Evolutionary conservation across 2,797 vertebrate genomes (phyloP), one percentile per base, ranked within the genome.

Genomic region (Eidolon dupreanum): DNA sequence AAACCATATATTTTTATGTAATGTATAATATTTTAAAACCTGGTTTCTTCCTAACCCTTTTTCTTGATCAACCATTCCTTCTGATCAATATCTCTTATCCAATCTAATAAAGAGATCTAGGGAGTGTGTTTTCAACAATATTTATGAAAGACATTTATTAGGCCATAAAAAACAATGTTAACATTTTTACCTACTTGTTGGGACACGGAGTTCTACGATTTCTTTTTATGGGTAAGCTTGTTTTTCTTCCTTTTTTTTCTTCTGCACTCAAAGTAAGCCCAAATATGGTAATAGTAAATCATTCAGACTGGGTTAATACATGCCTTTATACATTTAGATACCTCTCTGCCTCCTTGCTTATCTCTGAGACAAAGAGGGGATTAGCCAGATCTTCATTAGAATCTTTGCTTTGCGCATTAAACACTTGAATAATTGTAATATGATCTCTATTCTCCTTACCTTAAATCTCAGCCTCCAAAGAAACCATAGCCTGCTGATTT

Each of bases 111-210:
- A 97, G 95, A 97, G 81, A 97, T 88, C 57, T 79, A 91, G 90
- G 57, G 73, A 86, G 78, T 84, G 38, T 88, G 78, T 93, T 97
- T 96, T 96, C 88, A 97, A 55, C 73, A 85, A 92, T 92, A 93
- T 96, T 96, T 96, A 97, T 89, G 85, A 97, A 96, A 94, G 97
- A 97, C 94, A 96, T 97, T 97, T 98, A 97, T 88, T 95, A 94
- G 82, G 88, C 38, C 59, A 59, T 97, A 97, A 97, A 98, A 96
- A 95, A 92, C 92, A 93, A 96, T 84, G 95, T 95, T 96, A 97
- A 97, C 90, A 88, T 95, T 98, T 96, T 95, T 97, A 97, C n/a
- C 88, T 68, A 96, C 93, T 97, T 98, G 94, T 92, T 97, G 88
- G 94, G 94, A 97, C 97, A 96, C 16, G 78, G 81, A 96, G 88